Evolutionary conservation across 2,113 vertebrate species (phyloP).

Genomic region (Mesembrinibis cayennensis): DNA sequence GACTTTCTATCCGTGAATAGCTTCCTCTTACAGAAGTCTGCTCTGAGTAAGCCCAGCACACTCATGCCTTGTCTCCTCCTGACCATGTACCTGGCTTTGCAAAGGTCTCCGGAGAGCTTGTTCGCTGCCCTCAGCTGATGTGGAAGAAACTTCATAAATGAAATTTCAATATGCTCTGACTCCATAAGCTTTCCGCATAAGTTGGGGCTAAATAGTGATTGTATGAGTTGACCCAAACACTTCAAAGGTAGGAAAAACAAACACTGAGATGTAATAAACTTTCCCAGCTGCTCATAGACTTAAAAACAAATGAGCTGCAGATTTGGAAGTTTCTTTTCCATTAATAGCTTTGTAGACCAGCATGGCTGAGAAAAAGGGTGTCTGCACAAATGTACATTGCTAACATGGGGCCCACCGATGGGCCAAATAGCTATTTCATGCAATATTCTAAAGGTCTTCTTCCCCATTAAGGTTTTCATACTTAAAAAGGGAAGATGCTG

Average conservation of each 20-base stretch:
- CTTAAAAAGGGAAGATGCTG: background rate
- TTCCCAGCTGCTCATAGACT: background rate
- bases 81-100: background rate
- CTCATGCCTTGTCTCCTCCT: background rate
- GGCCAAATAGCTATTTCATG: background rate
- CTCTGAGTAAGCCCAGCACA: background rate
- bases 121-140: background rate
- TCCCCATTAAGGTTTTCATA: background rate
- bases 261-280: background rate
- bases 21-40: background rate
- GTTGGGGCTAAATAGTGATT: background rate
- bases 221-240: background rate
- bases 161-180: background rate
- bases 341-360: background rate
- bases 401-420: background rate
- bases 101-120: background rate
- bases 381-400: background rate
- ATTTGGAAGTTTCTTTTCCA: background rate
- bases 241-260: background rate
- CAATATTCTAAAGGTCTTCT: background rate
- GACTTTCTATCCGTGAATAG: background rate
- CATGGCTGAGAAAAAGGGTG: background rate
- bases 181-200: rapidly evolving
- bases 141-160: background rate
- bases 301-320: background rate